These are phyloP conservation scores for Achroia grisella DNA, from an alignment of 1,140 invertebrate genomes.

Conservation along the genomic window DNA sequence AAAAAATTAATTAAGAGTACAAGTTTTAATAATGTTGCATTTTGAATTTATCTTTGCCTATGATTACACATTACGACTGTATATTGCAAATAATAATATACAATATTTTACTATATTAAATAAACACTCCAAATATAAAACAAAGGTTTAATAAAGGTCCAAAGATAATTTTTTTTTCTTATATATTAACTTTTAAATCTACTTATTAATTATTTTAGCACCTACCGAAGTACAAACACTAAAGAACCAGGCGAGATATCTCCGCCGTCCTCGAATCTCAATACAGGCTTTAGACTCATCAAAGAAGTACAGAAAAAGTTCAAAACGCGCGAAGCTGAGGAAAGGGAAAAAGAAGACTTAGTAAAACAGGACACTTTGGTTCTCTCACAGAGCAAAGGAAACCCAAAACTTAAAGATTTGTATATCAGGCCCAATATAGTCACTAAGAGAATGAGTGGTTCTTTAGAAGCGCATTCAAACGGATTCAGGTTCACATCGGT, in stretches of 20 bases:
- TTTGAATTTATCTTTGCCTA: too few species aligned
- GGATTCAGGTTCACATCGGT: constrained; percentile 99
- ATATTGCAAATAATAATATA: too few species aligned
- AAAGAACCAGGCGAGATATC: constrained; percentile 98
- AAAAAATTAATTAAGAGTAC: too few species aligned
- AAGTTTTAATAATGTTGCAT: too few species aligned
- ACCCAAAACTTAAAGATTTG: constrained; percentile 98
- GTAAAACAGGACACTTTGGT: constrained; percentile 99
- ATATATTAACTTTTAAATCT: too few species aligned
- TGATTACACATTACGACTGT: too few species aligned
- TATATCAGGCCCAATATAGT: constrained; percentile 99
- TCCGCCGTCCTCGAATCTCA: constrained; percentile 96
- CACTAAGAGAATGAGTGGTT: constrained; percentile 96
- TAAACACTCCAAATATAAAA: too few species aligned
- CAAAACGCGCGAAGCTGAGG: constrained; percentile 98
- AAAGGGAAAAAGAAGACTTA: constrained; percentile 97
- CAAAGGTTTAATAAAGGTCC: too few species aligned
- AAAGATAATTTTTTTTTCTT: too few species aligned
- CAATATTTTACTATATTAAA: too few species aligned
- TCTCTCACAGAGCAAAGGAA: constrained; percentile 95
- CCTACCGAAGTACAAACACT: constrained; percentile 97
- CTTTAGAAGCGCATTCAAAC: constrained; percentile 96
- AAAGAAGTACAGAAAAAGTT: constrained; percentile 99
- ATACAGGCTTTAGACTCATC: constrained; percentile 96
- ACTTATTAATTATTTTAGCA: too few species aligned